Conservation (phyloP, 2,888 invertebrate species). For the Tinea trinotella region DNA sequence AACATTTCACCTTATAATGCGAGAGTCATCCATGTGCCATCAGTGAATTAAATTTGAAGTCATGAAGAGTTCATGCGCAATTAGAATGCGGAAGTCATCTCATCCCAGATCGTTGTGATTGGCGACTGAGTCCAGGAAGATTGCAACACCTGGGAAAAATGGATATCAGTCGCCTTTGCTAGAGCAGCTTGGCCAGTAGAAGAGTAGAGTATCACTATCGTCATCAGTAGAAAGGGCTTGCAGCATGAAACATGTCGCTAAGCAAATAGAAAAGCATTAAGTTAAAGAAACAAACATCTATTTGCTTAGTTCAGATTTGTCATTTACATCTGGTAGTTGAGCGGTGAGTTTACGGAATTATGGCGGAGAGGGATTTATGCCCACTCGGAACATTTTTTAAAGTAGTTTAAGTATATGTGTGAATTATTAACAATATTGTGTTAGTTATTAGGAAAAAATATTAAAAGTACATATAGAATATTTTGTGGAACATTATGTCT, state of each 20-base stretch:
- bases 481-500: neutral
- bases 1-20: conserved; percentile 3
- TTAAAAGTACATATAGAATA: neutral
- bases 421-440: conserved; percentile 60
- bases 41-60: conserved; percentile 23
- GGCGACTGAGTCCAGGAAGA: conserved; percentile 26
- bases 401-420: conserved; percentile 59
- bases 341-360: conserved; percentile 70
- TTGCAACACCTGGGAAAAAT: neutral
- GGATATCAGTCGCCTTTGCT: conserved; percentile 13
- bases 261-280: conserved; percentile 7
- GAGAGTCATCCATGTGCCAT: conserved; percentile 53
- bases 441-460: conserved; percentile 52
- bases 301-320: conserved; percentile 53
- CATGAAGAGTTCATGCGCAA: neutral
- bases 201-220: conserved; percentile 29
- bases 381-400: conserved; percentile 54
- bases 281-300: too few species aligned
- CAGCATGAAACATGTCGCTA: conserved; percentile 31
- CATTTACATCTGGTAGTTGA: conserved; percentile 66
- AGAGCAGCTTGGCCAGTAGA: conserved; percentile 20
- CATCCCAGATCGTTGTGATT: conserved; percentile 36
- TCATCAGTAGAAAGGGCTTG: conserved; percentile 48
- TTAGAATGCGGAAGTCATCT: conserved; percentile 26
- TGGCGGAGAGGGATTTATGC: conserved; percentile 72